Evolutionary conservation across 1,140 invertebrate species (phyloP).

Genomic region (Berghia stephanieae): DNA sequence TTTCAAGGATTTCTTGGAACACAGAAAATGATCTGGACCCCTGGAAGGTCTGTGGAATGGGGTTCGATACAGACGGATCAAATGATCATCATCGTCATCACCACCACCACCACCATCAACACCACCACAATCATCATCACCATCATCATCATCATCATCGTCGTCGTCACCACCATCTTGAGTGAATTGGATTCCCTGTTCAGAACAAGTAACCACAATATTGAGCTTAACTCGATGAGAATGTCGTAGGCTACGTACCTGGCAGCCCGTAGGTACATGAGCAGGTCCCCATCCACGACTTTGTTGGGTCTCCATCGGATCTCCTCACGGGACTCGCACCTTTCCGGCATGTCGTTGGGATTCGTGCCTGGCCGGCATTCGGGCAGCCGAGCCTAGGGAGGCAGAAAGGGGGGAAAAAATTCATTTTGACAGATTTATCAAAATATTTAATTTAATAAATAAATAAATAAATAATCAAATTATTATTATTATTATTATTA

Average conservation of each 20-base stretch:
- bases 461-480: background rate
- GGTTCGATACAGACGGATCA: background rate
- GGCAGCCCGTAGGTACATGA: conserved; percentile 96
- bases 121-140: too few species aligned
- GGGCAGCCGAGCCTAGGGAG: conserved; percentile 77
- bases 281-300: conserved; percentile 89
- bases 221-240: background rate
- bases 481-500: background rate
- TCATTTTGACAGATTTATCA: background rate
- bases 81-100: background rate
- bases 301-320: conserved; percentile 88
- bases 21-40: too few species aligned
- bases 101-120: background rate
- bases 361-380: conserved; percentile 78
- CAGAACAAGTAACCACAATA: too few species aligned
- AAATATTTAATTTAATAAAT: background rate
- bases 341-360: conserved; percentile 78
- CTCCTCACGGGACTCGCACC: conserved; percentile 83
- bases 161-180: background rate
- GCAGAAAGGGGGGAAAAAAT: conserved; percentile 12
- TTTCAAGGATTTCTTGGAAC: too few species aligned
- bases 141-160: background rate
- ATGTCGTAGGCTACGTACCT: conserved; percentile 72
- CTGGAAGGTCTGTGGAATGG: background rate
- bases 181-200: too few species aligned